A percentile compares a stretch with the other conserved stretches of the same genome.
phyloP scores from a whole-genome alignment of 2,888 invertebrate species.

The Ichneumoninae sp. region DNA sequence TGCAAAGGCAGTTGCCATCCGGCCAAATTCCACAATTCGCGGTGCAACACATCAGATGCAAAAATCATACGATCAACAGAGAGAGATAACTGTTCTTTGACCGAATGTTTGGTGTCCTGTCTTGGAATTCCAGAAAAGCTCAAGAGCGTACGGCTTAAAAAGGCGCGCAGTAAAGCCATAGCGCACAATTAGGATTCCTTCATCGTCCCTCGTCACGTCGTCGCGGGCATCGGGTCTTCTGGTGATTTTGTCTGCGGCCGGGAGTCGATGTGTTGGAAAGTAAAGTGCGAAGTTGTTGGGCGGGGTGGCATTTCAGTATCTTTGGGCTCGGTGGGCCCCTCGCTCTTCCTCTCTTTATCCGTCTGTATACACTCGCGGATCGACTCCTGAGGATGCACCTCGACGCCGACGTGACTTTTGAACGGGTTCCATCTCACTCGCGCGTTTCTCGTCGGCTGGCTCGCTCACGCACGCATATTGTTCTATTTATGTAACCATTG shows the following conservation, averaged over 20 bases:
- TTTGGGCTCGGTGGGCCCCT: conserved; percentile 46
- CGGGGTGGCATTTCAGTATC: conserved; percentile 57
- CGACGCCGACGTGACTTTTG: conserved; percentile 78
- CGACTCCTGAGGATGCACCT: conserved; percentile 39
- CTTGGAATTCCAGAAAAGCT: background rate
- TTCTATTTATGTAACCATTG: conserved; percentile 84
- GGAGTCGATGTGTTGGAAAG: conserved; percentile 42
- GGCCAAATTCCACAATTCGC: background rate
- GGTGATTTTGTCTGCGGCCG: conserved; percentile 31
- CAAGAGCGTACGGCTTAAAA: background rate
- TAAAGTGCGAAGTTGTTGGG: conserved; percentile 55
- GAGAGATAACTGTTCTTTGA: background rate
- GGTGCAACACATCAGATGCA: background rate
- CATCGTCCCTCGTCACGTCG: conserved; percentile 44
- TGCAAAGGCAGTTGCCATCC: background rate
- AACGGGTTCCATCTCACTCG: conserved; percentile 75
- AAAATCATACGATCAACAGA: background rate
- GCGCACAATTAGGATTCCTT: conserved; percentile 64
- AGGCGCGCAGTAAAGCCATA: background rate
- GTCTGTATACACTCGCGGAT: conserved; percentile 18
- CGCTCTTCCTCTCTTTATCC: conserved; percentile 26
- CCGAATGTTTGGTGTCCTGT: background rate
- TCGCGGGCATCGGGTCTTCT: conserved; percentile 43
- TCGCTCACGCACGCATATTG: conserved; percentile 81
- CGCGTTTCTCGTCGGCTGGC: conserved; percentile 37